A percentile compares a stretch with the other conserved stretches of the same genome.
phyloP scores from a whole-genome alignment of 2,797 vertebrate genomes.

The Paratrypauchen microcephalus region DNA sequence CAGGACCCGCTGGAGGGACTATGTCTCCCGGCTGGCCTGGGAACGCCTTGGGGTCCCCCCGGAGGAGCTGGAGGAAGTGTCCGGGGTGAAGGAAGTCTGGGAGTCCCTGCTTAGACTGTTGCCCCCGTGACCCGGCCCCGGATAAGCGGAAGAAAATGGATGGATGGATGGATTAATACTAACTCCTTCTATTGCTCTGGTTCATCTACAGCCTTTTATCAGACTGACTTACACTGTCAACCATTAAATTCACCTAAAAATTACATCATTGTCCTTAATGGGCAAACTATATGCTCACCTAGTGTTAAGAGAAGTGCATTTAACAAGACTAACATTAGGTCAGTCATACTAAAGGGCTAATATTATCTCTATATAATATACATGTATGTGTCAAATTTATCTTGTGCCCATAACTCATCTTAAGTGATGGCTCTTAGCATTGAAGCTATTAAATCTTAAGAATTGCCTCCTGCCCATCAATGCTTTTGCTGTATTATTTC shows the following conservation, averaged over 20 bases:
- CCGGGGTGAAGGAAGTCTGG: too few species aligned
- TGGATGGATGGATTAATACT: too few species aligned
- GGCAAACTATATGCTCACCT: conserved; percentile 17
- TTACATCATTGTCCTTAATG: conserved; percentile 16
- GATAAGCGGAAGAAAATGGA: too few species aligned
- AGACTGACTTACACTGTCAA: not conserved
- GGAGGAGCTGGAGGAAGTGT: too few species aligned
- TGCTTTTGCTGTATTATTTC: conserved; percentile 12
- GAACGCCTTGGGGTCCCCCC: too few species aligned
- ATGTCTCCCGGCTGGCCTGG: too few species aligned
- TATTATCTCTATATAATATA: conserved; percentile 35
- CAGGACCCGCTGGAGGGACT: too few species aligned
- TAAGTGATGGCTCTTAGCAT: conserved; percentile 28
- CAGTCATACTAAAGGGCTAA: conserved; percentile 38
- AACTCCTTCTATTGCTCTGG: not conserved
- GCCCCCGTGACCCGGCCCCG: too few species aligned
- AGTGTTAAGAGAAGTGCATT: conserved; percentile 20
- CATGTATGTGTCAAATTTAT: conserved; percentile 21
- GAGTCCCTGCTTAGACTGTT: too few species aligned
- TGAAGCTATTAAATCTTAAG: conserved; percentile 28
- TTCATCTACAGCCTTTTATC: not conserved
- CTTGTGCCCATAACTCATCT: conserved; percentile 15
- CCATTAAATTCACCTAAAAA: conserved; percentile 26
- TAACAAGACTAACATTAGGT: conserved; percentile 21
- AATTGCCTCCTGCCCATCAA: conserved; percentile 11